Conservation (phyloP, 2,113 vertebrate species). For the Axis porcinus region DNA sequence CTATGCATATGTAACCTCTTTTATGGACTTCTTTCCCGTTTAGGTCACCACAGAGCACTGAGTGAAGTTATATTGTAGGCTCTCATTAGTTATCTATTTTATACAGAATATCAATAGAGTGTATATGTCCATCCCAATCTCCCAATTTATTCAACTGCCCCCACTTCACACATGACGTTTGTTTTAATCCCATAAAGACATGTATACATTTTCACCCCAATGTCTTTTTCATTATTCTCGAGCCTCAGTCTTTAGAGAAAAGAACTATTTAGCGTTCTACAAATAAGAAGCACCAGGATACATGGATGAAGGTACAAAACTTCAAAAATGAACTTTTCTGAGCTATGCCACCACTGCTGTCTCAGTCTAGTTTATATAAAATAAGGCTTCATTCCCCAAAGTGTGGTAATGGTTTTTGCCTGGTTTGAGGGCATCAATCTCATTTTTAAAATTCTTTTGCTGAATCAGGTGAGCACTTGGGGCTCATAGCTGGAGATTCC, state of each 20-base stretch:
- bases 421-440: neutral
- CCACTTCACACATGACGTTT: neutral
- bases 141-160: neutral
- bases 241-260: neutral
- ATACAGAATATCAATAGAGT: neutral
- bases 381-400: neutral
- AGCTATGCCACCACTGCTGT: neutral
- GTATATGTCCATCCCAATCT: neutral
- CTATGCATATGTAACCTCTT: neutral
- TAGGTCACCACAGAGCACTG: neutral
- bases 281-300: neutral
- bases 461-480: neutral
- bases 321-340: neutral
- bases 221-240: neutral
- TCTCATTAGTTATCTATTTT: neutral
- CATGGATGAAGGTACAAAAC: neutral
- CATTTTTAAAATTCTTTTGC: neutral
- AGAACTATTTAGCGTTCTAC: neutral
- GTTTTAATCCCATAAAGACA: neutral
- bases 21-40: neutral
- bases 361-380: neutral
- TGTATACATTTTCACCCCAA: neutral
- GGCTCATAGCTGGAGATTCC: neutral
- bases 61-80: neutral
- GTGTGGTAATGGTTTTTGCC: neutral